Conservation (phyloP, 2,888 invertebrate genomes). For the Mimumesa dahlbomi region DNA sequence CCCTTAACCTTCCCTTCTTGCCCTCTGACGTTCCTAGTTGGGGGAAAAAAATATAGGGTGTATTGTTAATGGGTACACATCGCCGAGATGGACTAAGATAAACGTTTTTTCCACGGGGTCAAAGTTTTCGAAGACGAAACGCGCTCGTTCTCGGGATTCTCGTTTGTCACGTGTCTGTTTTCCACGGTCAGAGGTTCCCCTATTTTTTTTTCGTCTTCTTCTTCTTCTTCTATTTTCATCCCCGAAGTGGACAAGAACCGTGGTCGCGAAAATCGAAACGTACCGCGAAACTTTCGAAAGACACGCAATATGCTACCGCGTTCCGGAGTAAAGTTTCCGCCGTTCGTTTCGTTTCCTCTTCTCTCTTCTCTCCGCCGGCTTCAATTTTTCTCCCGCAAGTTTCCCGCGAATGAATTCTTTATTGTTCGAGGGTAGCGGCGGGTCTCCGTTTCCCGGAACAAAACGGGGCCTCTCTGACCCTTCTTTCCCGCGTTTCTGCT, state of each 20-base stretch:
- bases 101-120: slow-evolving; percentile 10
- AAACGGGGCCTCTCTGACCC: no score
- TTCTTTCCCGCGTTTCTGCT: not conserved
- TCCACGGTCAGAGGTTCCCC: not conserved
- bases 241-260: no score
- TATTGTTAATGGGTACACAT: slow-evolving; percentile 37
- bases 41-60: slow-evolving; percentile 2
- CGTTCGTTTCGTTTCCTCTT: no score
- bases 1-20: not conserved
- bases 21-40: not conserved
- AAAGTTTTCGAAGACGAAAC: slow-evolving; percentile 17
- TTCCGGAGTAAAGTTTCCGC: no score
- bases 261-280: no score
- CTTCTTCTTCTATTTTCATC: no score
- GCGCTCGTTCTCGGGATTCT: not conserved
- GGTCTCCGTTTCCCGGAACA: not conserved
- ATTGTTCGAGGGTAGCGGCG: no score
- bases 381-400: not conserved
- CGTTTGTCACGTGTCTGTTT: slow-evolving; percentile 6
- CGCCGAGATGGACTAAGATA: slow-evolving; percentile 21
- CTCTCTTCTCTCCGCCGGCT: not conserved
- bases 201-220: no score
- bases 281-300: no score
- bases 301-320: no score
- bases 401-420: no score